These are phyloP conservation scores for Caerostris darwini DNA, from an alignment of 1,140 invertebrate species.

Conservation along the genomic window DNA sequence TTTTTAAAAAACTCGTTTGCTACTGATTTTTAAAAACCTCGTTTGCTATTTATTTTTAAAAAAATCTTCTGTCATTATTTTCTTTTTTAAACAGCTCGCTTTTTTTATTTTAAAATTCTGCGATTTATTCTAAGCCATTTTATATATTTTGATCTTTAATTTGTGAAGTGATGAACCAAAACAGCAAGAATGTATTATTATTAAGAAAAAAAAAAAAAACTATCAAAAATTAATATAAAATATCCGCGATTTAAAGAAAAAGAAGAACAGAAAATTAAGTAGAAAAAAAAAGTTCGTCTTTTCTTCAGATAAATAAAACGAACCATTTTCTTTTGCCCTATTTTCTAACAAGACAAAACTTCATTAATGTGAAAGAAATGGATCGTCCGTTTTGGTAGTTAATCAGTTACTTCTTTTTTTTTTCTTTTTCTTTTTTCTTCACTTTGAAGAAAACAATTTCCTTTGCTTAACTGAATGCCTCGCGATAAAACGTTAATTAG, in stretches of 20 bases:
- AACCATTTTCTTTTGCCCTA: slow-evolving; percentile 1
- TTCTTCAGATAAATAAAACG: neutral
- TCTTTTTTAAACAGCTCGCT: too few relatives aligned
- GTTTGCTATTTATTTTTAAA: too few relatives aligned
- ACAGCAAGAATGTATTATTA: too few relatives aligned
- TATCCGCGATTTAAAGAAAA: neutral
- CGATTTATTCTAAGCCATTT: too few relatives aligned
- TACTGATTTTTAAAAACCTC: too few relatives aligned
- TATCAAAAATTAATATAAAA: neutral
- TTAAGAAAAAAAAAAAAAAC: too few relatives aligned
- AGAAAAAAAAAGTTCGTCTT: neutral
- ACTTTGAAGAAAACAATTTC: slow-evolving; percentile 19
- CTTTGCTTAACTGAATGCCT: neutral
- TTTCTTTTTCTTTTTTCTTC: neutral
- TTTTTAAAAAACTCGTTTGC: too few relatives aligned
- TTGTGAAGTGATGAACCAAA: too few relatives aligned
- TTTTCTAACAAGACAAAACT: slow-evolving; percentile 33
- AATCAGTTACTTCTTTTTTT: neutral
- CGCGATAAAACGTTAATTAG: slow-evolving; percentile 34
- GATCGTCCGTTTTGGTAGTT: slow-evolving; percentile 19
- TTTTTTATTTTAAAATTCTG: too few relatives aligned
- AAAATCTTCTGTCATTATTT: too few relatives aligned
- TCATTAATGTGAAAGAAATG: slow-evolving; percentile 36
- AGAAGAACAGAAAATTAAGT: neutral
- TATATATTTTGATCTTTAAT: too few relatives aligned